These are phyloP conservation scores for Champsocephalus gunnari DNA, from an alignment of 2,797 vertebrate genomes.

Conservation along the genomic window DNA sequence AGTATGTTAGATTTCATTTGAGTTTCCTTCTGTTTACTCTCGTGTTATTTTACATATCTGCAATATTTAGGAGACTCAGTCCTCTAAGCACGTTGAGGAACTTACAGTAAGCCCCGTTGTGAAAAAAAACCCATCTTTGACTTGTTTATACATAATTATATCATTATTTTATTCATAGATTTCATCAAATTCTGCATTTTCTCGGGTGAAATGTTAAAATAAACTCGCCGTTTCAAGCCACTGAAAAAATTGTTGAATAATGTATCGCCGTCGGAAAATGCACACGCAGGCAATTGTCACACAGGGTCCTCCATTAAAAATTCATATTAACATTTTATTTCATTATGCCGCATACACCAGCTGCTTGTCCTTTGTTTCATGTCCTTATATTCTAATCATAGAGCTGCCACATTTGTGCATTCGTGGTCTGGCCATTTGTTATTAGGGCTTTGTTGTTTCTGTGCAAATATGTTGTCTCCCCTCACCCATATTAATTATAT, in stretches of 20 bases:
- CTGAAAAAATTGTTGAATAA: constrained; percentile 75
- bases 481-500: constrained; percentile 29
- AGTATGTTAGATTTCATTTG: constrained; percentile 22
- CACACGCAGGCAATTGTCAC: constrained; percentile 79
- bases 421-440: constrained; percentile 40
- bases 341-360: constrained; percentile 72
- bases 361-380: constrained; percentile 72
- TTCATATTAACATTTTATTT: constrained; percentile 84
- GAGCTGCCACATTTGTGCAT: constrained; percentile 47
- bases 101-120: constrained; percentile 7
- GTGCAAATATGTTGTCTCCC: constrained; percentile 51
- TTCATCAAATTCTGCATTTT: constrained; percentile 53
- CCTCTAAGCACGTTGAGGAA: neutral
- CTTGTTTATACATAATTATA: constrained; percentile 59
- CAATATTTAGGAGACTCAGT: constrained; percentile 13
- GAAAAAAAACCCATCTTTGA: constrained; percentile 27
- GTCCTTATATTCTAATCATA: constrained; percentile 74
- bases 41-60: constrained; percentile 19
- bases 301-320: constrained; percentile 83
- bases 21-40: constrained; percentile 20
- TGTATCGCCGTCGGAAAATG: constrained; percentile 74
- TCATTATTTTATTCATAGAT: constrained; percentile 62
- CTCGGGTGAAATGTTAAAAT: constrained; percentile 66
- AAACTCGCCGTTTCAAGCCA: constrained; percentile 63
- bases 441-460: constrained; percentile 57